These are phyloP conservation scores for Lithophane ornitopus DNA, from an alignment of 2,888 invertebrate species.

Conservation along the genomic window DNA sequence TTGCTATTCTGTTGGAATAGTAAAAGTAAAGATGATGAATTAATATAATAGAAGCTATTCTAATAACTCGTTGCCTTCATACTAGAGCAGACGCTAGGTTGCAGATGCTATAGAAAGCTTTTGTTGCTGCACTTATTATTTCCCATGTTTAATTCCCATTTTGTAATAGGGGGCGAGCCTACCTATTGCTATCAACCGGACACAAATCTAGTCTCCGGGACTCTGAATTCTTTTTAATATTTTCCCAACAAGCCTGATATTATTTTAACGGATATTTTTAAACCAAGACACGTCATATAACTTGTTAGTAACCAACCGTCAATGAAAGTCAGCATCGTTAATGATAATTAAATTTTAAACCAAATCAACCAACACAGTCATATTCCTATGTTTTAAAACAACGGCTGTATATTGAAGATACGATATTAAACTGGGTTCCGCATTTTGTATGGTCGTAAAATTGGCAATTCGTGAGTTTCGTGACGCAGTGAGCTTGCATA, in stretches of 20 bases:
- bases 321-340: not conserved
- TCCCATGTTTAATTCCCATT: too few relatives aligned
- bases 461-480: slow-evolving; percentile 39
- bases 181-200: too few relatives aligned
- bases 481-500: slow-evolving; percentile 35
- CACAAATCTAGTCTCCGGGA: too few relatives aligned
- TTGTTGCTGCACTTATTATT: too few relatives aligned
- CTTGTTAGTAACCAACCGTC: not conserved
- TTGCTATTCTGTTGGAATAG: too few relatives aligned
- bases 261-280: slow-evolving; percentile 1
- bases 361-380: not conserved
- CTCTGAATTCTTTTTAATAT: too few relatives aligned
- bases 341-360: slow-evolving; percentile 23
- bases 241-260: not conserved
- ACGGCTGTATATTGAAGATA: slow-evolving; percentile 18
- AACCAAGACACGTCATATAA: not conserved
- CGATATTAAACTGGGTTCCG: slow-evolving; percentile 18
- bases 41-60: too few relatives aligned
- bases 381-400: slow-evolving; percentile 14
- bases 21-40: too few relatives aligned
- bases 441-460: slow-evolving; percentile 37
- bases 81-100: too few relatives aligned
- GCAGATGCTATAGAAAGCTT: too few relatives aligned
- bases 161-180: too few relatives aligned
- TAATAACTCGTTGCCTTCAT: too few relatives aligned